These are phyloP conservation scores for Sminthurinus aureus DNA, from an alignment of 2,888 invertebrate genomes.

Conservation along the genomic window DNA sequence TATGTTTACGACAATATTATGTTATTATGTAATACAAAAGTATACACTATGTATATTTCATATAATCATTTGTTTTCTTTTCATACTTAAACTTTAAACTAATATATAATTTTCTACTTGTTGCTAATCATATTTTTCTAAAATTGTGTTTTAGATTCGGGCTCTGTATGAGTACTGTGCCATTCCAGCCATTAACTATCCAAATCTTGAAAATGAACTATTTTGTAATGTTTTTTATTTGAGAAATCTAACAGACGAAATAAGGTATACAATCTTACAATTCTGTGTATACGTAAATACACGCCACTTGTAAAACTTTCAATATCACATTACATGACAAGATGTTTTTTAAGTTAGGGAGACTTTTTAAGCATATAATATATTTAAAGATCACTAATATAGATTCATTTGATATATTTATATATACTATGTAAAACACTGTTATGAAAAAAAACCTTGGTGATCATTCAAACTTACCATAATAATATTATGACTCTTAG, in stretches of 20 bases:
- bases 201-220: conserved; percentile 92
- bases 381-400: background rate
- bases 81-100: too few relatives aligned
- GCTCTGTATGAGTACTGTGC: conserved; percentile 95
- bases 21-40: background rate
- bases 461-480: background rate
- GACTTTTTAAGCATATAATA: too few relatives aligned
- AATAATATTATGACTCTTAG: background rate
- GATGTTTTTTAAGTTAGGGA: too few relatives aligned
- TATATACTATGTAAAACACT: too few relatives aligned
- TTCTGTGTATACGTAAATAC: too few relatives aligned
- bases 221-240: conserved; percentile 99
- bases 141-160: conserved; percentile 66
- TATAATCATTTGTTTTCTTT: background rate
- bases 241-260: conserved; percentile 74
- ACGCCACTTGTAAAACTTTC: too few relatives aligned
- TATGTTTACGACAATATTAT: background rate
- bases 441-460: too few relatives aligned
- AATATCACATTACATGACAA: too few relatives aligned
- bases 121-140: too few relatives aligned
- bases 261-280: conserved; percentile 41
- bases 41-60: background rate
- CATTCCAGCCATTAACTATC: conserved; percentile 91
- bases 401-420: too few relatives aligned
- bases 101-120: too few relatives aligned